Percentiles rank a stretch among this genome's conserved stretches.
phyloP scores from a whole-genome alignment of 2,113 vertebrate species.

The Ornithorhynchus anatinus region DNA sequence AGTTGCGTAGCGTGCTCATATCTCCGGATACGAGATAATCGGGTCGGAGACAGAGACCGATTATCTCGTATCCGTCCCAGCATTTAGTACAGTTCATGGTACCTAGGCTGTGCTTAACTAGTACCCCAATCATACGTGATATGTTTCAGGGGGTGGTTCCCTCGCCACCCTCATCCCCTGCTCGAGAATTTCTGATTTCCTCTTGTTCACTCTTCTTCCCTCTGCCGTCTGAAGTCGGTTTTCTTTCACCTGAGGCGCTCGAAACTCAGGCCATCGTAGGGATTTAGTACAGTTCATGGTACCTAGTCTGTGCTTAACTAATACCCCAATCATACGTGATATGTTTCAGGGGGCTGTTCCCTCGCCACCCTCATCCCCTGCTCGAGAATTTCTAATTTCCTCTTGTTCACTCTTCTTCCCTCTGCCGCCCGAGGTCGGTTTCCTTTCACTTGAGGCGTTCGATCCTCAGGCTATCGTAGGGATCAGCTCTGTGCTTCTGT shows the following conservation, averaged over 20 bases:
- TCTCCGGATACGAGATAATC: no score
- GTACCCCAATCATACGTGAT: no score
- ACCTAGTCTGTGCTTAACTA: no score
- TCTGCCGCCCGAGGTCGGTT: background rate
- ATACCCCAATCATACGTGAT: no score
- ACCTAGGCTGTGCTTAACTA: no score
- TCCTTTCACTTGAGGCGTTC: background rate
- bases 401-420: slow-evolving; percentile 1
- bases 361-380: no score
- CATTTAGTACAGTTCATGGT: no score
- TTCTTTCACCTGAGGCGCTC: background rate
- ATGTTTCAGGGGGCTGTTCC: background rate
- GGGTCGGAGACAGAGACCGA: no score
- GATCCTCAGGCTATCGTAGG: background rate
- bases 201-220: slow-evolving; percentile 1
- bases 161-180: no score
- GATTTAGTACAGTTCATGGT: no score
- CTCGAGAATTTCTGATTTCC: background rate
- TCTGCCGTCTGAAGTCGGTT: background rate
- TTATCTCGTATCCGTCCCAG: no score
- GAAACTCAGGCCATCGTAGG: background rate
- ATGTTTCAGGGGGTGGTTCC: background rate
- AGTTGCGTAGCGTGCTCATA: background rate
- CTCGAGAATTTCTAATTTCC: background rate
- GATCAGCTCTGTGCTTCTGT: no score